Conservation (phyloP, 2,113 vertebrate species). For the Upupa epops region DNA sequence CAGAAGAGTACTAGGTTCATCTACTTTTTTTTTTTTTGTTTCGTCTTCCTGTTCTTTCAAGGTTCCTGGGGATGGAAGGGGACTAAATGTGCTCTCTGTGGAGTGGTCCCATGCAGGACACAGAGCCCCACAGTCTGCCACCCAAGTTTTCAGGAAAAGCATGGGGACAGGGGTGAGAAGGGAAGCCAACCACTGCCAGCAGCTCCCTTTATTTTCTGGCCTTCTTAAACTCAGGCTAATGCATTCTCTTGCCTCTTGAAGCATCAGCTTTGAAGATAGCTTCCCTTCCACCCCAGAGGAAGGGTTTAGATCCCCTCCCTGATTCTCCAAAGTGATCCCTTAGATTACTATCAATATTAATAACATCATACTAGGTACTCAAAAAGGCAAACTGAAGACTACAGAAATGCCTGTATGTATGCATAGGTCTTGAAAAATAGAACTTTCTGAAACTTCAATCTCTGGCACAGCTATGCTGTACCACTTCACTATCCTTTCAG, state of each 20-base stretch:
- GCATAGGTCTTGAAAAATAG: too few relatives aligned
- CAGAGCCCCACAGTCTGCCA: background rate
- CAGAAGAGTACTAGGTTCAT: background rate
- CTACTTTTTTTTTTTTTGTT: background rate
- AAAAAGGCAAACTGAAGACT: background rate
- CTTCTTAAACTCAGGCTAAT: background rate
- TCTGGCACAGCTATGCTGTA: background rate
- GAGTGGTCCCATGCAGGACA: rapidly evolving
- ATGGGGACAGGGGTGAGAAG: rapidly evolving
- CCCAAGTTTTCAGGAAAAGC: rapidly evolving
- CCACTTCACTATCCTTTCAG: background rate
- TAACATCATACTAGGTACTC: background rate
- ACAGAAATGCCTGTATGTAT: background rate
- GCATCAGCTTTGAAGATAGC: background rate
- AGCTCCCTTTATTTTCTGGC: background rate
- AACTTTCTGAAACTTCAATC: background rate
- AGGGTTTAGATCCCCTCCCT: background rate
- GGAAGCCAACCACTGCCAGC: background rate
- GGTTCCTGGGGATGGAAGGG: rapidly evolving
- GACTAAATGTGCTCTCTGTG: rapidly evolving
- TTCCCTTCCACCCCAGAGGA: background rate
- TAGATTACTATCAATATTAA: background rate
- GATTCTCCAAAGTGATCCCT: background rate
- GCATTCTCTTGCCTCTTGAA: background rate
- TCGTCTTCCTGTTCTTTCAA: background rate